These are phyloP conservation scores for Drosophila kanapiae DNA, from an alignment of 1,140 invertebrate genomes.

Conservation along the genomic window DNA sequence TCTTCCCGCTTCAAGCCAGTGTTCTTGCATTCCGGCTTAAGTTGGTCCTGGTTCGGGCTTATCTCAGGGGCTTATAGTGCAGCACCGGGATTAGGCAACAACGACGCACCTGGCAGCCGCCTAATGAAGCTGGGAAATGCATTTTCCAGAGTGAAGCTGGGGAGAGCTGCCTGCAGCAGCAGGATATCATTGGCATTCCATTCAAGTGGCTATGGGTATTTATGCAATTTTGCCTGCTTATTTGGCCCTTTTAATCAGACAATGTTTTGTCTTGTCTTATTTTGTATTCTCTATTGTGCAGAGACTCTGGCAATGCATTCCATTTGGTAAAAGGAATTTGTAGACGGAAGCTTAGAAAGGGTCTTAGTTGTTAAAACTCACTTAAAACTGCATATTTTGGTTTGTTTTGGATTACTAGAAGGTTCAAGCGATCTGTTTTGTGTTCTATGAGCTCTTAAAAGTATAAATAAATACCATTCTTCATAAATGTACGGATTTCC, in stretches of 20 bases:
- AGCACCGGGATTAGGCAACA: constrained; percentile 2
- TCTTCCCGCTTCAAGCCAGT: not conserved
- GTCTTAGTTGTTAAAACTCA: not conserved
- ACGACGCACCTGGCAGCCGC: constrained; percentile 17
- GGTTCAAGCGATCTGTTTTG: not conserved
- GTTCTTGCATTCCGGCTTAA: constrained; percentile 1
- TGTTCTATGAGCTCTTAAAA: too few relatives aligned
- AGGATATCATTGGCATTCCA: constrained; percentile 33
- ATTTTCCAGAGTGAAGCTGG: constrained; percentile 13
- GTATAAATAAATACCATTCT: not conserved
- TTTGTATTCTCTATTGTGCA: not conserved
- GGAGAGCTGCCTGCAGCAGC: not conserved
- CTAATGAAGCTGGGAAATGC: constrained; percentile 60
- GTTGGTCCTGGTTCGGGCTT: constrained; percentile 23
- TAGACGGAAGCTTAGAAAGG: not conserved
- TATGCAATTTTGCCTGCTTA: constrained; percentile 29
- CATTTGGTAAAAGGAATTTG: constrained; percentile 7
- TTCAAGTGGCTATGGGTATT: constrained; percentile 33
- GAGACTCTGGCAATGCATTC: not conserved
- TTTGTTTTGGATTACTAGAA: not conserved
- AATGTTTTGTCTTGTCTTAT: constrained; percentile 7
- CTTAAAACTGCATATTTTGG: not conserved
- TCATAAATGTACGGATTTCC: not conserved
- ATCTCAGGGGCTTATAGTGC: constrained; percentile 46
- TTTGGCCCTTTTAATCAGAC: constrained; percentile 23